Evolutionary conservation across 2,797 vertebrate genomes (phyloP).

Genomic region (Siniperca obscura): DNA sequence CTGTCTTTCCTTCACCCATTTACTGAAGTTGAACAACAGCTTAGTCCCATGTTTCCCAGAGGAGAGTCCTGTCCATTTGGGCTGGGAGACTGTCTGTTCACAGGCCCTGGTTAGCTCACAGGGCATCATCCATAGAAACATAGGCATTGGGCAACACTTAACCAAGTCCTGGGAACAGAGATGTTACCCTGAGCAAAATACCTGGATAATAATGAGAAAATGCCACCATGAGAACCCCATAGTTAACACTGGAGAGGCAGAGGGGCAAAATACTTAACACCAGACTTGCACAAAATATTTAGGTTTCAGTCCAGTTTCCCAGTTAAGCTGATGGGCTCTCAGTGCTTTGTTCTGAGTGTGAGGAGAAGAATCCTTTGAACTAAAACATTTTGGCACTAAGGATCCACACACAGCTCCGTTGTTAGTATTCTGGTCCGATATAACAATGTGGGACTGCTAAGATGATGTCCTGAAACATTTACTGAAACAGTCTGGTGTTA

Average conservation of each 20-base stretch:
- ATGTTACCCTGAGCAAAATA: conserved; percentile 52
- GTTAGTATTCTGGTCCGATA: conserved; percentile 36
- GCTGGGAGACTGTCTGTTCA: conserved; percentile 75
- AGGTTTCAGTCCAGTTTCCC: conserved; percentile 57
- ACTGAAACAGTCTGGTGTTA: not conserved
- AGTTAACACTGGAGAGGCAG: conserved; percentile 47
- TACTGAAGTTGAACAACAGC: conserved; percentile 61
- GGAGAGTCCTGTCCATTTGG: conserved; percentile 56
- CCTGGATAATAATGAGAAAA: conserved; percentile 68
- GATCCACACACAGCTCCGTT: conserved; percentile 18
- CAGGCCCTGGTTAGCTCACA: conserved; percentile 75
- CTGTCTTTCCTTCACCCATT: conserved; percentile 48
- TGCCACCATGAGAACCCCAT: conserved; percentile 55
- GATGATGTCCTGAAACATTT: conserved; percentile 5
- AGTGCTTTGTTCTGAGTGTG: conserved; percentile 46
- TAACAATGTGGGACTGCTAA: conserved; percentile 1
- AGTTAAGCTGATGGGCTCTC: conserved; percentile 27
- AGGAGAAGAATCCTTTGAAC: conserved; percentile 44
- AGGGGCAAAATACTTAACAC: conserved; percentile 69
- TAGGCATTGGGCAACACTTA: conserved; percentile 59
- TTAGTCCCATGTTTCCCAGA: conserved; percentile 62
- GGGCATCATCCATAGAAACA: conserved; percentile 75
- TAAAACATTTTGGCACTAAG: conserved; percentile 23
- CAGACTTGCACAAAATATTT: conserved; percentile 62
- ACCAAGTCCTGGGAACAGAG: conserved; percentile 65